Evolutionary conservation across 2,113 vertebrate species (phyloP), one percentile per base, ranked within the genome.

Genomic region (Ascaphus truei): DNA sequence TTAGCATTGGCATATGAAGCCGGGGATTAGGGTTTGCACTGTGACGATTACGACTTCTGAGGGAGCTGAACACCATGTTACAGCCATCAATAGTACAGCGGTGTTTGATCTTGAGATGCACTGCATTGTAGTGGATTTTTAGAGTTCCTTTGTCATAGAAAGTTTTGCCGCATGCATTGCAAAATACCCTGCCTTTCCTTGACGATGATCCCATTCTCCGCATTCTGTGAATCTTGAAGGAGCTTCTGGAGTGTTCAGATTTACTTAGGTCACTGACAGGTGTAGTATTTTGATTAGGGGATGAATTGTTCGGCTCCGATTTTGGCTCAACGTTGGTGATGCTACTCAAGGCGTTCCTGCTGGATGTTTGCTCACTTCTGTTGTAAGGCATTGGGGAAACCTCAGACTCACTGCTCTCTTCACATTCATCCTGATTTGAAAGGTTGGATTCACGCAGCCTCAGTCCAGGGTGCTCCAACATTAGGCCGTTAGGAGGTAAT

Each of bases 81-180:
- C 97, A 99, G 13, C 96, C 96, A 77, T 99, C 97, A 36, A 99
- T 99, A 65, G 96, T 99, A 80, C 97, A 99, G 18, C 96, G 90
- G 69, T 99, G 97, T 77, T 99, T 99, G 78, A 99, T 99, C 86
- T 98, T 99, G 81, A 99, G 88, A 79, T 98, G 97, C 52, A 99
- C 97, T 0, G 97, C 97, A 71, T 99, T 99, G 77, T 98, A 99
- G 72, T 99, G 97, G 74, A 99, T 99, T 89, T 99, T 99, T 61
- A 99, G 93, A 10, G 97, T 99, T 76, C 97, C 97, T 85, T 99
- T 99, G 79, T 99, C 97, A 34, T 99, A 99, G 81, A 99, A 99
- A 13, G 97, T 99, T 85, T 99, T 99, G 64, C 96, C 96, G 77
- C 96, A 99, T 10, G 97, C 95, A 31, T 98, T 98, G 86, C 97